These are phyloP conservation scores for Pelvicachromis taeniatus DNA, from an alignment of 2,113 vertebrate species.

Conservation along the genomic window DNA sequence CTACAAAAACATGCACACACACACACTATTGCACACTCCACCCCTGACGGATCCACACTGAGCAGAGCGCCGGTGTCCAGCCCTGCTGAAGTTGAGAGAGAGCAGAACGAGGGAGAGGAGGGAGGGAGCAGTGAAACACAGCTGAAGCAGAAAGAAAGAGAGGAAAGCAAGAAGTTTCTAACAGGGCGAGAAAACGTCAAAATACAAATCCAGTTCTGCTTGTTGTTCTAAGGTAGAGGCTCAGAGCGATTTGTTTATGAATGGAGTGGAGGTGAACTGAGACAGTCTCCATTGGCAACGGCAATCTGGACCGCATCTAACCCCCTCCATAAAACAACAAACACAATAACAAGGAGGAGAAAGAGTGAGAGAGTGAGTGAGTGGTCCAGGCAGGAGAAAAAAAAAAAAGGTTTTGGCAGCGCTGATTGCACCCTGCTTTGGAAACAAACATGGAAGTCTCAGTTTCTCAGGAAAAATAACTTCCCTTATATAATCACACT, in stretches of 20 bases:
- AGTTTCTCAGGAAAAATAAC: constrained; percentile 55
- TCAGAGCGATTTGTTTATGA: constrained; percentile 65
- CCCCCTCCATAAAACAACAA: constrained; percentile 62
- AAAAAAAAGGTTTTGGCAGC: constrained; percentile 43
- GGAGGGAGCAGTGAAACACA: constrained; percentile 20
- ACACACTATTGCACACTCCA: constrained; percentile 6
- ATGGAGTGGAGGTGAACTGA: constrained; percentile 62
- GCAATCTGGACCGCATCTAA: constrained; percentile 64
- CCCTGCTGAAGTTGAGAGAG: constrained; percentile 23
- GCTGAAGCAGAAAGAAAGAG: constrained; percentile 6
- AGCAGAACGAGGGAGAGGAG: neutral
- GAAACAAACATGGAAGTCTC: constrained; percentile 63
- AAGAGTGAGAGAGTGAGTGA: constrained; percentile 42
- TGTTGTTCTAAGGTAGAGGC: constrained; percentile 54
- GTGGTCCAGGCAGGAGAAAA: constrained; percentile 14
- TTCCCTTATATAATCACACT: neutral
- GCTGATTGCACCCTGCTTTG: constrained; percentile 44
- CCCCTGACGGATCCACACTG: constrained; percentile 45
- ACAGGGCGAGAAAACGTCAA: constrained; percentile 7
- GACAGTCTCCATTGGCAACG: constrained; percentile 67
- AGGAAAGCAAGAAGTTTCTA: constrained; percentile 23
- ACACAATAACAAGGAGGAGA: constrained; percentile 52
- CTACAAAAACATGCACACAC: constrained; percentile 12
- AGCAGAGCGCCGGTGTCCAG: constrained; percentile 37
- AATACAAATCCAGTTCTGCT: constrained; percentile 41